These are phyloP conservation scores for Heterodera carotae DNA, from an alignment of 1,140 invertebrate genomes.

Conservation along the genomic window DNA sequence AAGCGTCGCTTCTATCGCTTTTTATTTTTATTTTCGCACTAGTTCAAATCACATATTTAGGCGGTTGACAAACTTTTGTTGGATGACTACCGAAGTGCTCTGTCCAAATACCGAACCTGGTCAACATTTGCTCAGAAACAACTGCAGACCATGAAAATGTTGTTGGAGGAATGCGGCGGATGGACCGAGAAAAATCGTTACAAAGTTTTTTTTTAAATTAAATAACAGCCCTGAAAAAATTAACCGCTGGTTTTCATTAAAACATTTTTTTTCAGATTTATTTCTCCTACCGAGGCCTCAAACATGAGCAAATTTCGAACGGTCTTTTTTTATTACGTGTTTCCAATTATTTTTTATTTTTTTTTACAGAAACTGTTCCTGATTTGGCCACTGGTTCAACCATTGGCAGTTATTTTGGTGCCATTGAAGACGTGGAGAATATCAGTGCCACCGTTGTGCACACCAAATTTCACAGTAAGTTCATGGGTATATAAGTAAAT, in stretches of 20 bases:
- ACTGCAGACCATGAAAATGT: slow-evolving; percentile 28
- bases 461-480: slow-evolving; percentile 34
- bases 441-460: slow-evolving; percentile 25
- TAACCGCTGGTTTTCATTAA: too few relatives aligned
- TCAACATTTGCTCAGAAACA: slow-evolving; percentile 35
- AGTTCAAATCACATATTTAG: too few relatives aligned
- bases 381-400: slow-evolving; percentile 25
- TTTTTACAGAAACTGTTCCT: slow-evolving; percentile 28
- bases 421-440: slow-evolving; percentile 34
- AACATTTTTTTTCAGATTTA: slow-evolving; percentile 31
- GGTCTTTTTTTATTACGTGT: slow-evolving; percentile 22
- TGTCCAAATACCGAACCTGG: slow-evolving; percentile 36
- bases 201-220: slow-evolving; percentile 20
- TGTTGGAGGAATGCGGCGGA: slow-evolving; percentile 36
- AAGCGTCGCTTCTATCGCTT: too few relatives aligned
- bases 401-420: slow-evolving; percentile 18
- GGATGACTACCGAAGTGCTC: slow-evolving; percentile 32
- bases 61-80: slow-evolving; percentile 27
- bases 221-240: too few relatives aligned
- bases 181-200: slow-evolving; percentile 45
- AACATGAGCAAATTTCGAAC: slow-evolving; percentile 18
- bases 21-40: too few relatives aligned
- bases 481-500: slow-evolving; percentile 21
- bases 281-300: slow-evolving; percentile 33
- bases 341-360: not conserved